Evolutionary conservation across 2,888 invertebrate genomes (phyloP).

Genomic region (Frankliniella fusca): DNA sequence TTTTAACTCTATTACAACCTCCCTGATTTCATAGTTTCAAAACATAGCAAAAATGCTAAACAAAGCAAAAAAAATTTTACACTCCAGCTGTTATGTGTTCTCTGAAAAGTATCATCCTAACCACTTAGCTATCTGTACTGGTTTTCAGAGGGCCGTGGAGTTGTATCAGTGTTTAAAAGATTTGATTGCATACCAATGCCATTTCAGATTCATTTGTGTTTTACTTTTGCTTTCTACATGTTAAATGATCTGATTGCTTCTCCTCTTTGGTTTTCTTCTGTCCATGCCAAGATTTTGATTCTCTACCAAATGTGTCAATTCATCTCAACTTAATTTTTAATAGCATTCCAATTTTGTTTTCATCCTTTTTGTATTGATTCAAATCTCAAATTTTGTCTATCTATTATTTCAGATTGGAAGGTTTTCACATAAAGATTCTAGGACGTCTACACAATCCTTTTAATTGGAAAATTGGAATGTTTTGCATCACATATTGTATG

Average conservation of each 20-base stretch:
- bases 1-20: neutral
- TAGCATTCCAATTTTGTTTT: constrained; percentile 16
- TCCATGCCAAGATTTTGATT: neutral
- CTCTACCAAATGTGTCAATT: neutral
- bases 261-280: neutral
- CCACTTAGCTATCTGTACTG: too few species aligned
- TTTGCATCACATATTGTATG: neutral
- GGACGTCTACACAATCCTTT: constrained; percentile 4
- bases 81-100: too few species aligned
- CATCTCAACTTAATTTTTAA: constrained; percentile 1
- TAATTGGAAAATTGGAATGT: neutral
- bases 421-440: constrained; percentile 8
- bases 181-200: too few species aligned
- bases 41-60: too few species aligned
- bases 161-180: neutral
- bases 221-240: neutral
- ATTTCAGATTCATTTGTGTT: too few species aligned
- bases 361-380: neutral
- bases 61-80: too few species aligned
- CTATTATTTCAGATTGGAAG: constrained; percentile 22
- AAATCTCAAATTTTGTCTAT: constrained; percentile 19
- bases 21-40: too few species aligned
- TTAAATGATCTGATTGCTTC: neutral
- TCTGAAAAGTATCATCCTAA: too few species aligned
- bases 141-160: neutral